phyloP scores from a whole-genome alignment of 1,140 invertebrate genomes.

The Drosophila aff. region DNA sequence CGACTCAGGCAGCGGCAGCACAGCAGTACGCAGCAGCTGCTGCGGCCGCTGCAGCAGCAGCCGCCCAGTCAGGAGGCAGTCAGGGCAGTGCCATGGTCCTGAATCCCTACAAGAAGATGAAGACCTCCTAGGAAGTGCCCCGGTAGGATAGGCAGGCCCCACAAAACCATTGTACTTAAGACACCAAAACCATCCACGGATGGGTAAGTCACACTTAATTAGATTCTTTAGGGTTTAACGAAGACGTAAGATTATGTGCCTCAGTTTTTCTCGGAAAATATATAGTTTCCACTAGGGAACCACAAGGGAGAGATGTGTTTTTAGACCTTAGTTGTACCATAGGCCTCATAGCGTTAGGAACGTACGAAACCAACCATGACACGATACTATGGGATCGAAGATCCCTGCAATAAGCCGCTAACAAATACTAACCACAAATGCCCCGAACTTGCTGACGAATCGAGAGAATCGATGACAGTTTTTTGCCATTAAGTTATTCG shows the following conservation, averaged over 20 bases:
- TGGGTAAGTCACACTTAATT: constrained; percentile 36
- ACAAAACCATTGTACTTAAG: constrained; percentile 66
- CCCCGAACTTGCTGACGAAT: constrained; percentile 30
- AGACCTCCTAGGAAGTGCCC: constrained; percentile 89
- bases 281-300: constrained; percentile 4
- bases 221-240: constrained; percentile 36
- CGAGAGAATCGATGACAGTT: constrained; percentile 10
- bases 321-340: constrained; percentile 56
- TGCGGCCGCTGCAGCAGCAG: constrained; percentile 64
- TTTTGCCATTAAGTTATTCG: constrained; percentile 52
- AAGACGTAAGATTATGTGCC: constrained; percentile 75
- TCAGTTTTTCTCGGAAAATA: constrained; percentile 60
- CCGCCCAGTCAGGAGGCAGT: constrained; percentile 64
- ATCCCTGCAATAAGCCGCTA: constrained; percentile 13
- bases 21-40: constrained; percentile 70
- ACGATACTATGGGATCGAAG: constrained; percentile 31
- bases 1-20: constrained; percentile 47
- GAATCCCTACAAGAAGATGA: constrained; percentile 94
- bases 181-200: constrained; percentile 18
- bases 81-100: constrained; percentile 88
- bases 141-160: background rate
- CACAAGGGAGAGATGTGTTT: constrained; percentile 16
- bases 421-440: constrained; percentile 44
- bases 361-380: constrained; percentile 36
- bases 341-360: constrained; percentile 45